Conservation (phyloP, 2,797 vertebrate genomes). For the Sparus aurata region DNA sequence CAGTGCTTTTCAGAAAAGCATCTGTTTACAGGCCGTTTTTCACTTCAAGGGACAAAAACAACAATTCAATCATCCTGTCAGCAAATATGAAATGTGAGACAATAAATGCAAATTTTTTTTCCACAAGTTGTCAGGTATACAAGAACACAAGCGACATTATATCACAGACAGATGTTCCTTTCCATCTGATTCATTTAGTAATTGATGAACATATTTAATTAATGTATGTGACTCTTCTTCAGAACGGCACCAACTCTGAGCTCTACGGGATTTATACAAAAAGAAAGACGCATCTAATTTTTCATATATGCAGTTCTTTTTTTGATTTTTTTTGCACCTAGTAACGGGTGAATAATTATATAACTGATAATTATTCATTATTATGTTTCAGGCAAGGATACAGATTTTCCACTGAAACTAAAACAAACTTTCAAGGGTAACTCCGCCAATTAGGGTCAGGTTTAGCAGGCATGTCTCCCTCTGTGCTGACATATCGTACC, state of each 20-base stretch:
- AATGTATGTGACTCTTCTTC: not conserved
- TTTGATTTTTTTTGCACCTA: not conserved
- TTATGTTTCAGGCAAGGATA: not conserved
- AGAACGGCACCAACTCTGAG: not conserved
- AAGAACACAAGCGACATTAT: not conserved
- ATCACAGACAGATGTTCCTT: not conserved
- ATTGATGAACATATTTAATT: not conserved
- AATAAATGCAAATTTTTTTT: not conserved
- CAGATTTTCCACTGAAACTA: not conserved
- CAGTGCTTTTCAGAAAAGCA: conserved; percentile 1
- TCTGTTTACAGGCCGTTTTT: not conserved
- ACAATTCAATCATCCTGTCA: not conserved
- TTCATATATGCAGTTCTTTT: not conserved
- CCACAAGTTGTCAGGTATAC: not conserved
- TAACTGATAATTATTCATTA: too few relatives aligned
- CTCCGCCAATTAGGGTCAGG: too few relatives aligned
- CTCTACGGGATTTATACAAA: not conserved
- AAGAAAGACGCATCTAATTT: not conserved
- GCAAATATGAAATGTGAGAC: not conserved
- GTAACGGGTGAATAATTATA: not conserved
- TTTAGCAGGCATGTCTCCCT: too few relatives aligned
- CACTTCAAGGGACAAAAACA: not conserved
- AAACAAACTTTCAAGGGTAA: not conserved
- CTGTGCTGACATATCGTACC: too few relatives aligned
- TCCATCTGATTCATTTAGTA: not conserved